Base-by-base conservation (phyloP, 2,888 invertebrate genomes). In the Orthonychiurus folsomi region DNA sequence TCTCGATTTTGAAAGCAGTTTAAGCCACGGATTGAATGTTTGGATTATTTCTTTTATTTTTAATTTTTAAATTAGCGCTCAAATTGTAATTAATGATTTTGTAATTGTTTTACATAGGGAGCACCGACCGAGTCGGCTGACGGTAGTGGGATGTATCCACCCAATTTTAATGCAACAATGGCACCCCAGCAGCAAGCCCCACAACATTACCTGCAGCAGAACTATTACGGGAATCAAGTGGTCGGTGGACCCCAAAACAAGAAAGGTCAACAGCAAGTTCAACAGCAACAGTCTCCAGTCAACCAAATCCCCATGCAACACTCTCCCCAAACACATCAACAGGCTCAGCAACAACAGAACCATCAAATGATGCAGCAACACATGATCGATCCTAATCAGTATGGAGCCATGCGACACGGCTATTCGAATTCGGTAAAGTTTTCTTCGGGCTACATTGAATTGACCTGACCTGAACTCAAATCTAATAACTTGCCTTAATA, bases 151-250 rank as follows among this genome's bases (percentile, higher is more conserved):
- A 71, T 71, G 69, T 71, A 71, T 59, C 71, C 71, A 53, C 69
- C 71, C 18, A 69, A 61, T 61, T 71, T 71, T 56, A 71, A 65
- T 59, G 65, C 69, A 21, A 68, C 55, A 62, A 71, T 73, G 61
- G 69, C 70, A 56, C 62, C 66, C 63, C 65, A 67, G 23, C 80
- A 80, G 75, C 59, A 48, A 48, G 28, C 3, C 15, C 20, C 2
- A 23, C 50, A 20, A 12, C 48, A 59, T 12, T 20, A 47, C 3
- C 80, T 80, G 68, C 81, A 80, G 78, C 81, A 63, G 28, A 74
- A 57, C 59, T 69, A 65, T 65, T 71, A 71, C 61, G 65, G 62
- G n/a, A 26, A 71, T 25, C 73, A 77, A 1, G 76, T 76, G 1
- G 76, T 75, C 0, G 76, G 60, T 24, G 65, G 57, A 47, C 60